phyloP scores from a whole-genome alignment of 2,888 invertebrate genomes.

The Brachypalpus laphriformis region DNA sequence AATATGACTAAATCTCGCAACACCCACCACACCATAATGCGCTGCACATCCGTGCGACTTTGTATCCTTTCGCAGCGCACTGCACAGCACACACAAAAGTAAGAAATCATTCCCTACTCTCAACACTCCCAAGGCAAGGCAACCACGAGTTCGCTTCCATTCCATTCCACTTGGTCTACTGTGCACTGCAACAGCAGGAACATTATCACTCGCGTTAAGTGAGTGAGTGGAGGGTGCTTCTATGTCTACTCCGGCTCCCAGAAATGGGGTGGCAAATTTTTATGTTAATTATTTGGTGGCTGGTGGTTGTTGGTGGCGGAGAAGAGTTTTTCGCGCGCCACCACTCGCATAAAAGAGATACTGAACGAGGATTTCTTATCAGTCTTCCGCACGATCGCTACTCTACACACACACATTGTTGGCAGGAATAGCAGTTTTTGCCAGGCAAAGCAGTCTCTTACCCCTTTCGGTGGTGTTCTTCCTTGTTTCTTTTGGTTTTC shows the following conservation, averaged over 20 bases:
- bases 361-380: conserved; percentile 57
- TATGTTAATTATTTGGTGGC: conserved; percentile 70
- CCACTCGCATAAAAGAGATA: conserved; percentile 34
- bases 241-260: not conserved
- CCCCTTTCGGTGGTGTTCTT: conserved; percentile 4
- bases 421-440: not conserved
- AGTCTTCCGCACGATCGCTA: conserved; percentile 72
- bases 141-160: conserved; percentile 36
- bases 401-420: conserved; percentile 30
- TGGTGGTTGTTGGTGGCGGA: conserved; percentile 1
- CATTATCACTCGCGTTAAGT: conserved; percentile 38
- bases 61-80: conserved; percentile 20
- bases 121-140: not conserved
- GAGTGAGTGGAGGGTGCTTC: not conserved
- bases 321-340: conserved; percentile 17
- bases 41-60: conserved; percentile 23
- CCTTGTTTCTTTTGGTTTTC: conserved; percentile 1
- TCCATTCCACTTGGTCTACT: conserved; percentile 35
- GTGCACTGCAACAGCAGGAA: conserved; percentile 18
- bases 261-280: conserved; percentile 63
- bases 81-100: conserved; percentile 7
- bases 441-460: not conserved
- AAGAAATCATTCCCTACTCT: not conserved
- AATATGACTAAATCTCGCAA: conserved; percentile 46
- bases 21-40: not conserved